A percentile compares a stretch with the other conserved stretches of the same genome.
phyloP scores from a whole-genome alignment of 2,113 vertebrate genomes.

The Beaufortia kweichowensis region DNA sequence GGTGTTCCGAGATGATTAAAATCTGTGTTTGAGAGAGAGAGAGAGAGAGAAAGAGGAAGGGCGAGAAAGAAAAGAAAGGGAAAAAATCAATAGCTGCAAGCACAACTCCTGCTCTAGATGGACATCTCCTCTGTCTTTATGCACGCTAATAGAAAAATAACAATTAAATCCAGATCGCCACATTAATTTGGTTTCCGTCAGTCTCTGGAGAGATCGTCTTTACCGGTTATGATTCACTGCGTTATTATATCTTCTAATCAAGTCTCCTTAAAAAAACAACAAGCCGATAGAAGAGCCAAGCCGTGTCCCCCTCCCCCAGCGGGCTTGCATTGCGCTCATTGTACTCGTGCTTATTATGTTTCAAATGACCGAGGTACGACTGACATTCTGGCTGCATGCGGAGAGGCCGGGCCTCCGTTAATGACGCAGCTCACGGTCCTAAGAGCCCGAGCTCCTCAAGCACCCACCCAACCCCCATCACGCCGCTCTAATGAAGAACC shows the following conservation, averaged over 20 bases:
- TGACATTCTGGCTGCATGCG: constrained; percentile 94
- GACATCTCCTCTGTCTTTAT: constrained; percentile 83
- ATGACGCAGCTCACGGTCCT: constrained; percentile 91
- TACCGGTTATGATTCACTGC: constrained; percentile 83
- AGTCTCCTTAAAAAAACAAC: constrained; percentile 69
- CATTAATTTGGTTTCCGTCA: constrained; percentile 91
- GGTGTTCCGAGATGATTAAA: constrained; percentile 87
- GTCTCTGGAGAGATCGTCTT: constrained; percentile 84
- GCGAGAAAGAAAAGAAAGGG: constrained; percentile 11
- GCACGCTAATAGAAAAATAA: constrained; percentile 86
- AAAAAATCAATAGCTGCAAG: constrained; percentile 94
- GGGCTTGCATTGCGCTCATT: constrained; percentile 94
- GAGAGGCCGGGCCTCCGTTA: constrained; percentile 86
- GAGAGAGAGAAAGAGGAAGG: constrained; percentile 6
- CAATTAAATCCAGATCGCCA: constrained; percentile 92
- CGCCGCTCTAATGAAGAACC: constrained; percentile 98
- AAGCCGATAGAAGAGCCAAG: constrained; percentile 61
- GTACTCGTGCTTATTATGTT: constrained; percentile 99
- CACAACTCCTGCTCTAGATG: constrained; percentile 85
- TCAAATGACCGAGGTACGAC: constrained; percentile 99
- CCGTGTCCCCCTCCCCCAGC: constrained; percentile 79
- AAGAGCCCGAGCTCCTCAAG: constrained; percentile 63
- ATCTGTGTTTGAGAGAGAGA: constrained; percentile 84
- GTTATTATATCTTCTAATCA: constrained; percentile 94
- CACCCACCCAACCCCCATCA: constrained; percentile 57